Base-by-base conservation (phyloP, 2,888 invertebrate genomes). In the Phanerotoma sp. region DNA sequence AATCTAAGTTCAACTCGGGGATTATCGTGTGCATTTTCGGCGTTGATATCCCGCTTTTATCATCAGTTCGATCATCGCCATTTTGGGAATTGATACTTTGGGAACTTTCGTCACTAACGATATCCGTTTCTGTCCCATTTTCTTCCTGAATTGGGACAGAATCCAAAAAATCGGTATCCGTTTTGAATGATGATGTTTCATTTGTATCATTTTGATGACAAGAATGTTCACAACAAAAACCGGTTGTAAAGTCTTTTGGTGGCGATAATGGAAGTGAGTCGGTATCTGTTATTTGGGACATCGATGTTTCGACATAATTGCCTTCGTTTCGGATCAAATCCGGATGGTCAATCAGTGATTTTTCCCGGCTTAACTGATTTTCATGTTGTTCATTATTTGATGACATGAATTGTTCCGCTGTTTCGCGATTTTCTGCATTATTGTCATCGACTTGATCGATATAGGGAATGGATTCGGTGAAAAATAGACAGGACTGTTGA, bases 1-100 rank as follows among this genome's bases (percentile, higher is more conserved):
- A 60, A 61, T 79, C 78, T 3, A 78, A 64, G 62, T 75, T 75
- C 11, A 79, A 50, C 45, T 75, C 74, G 0, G 74, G 72, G 67
- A 74, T 70, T 11, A 63, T 63, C 1, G 65, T 55, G 11, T 68
- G 62, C 30, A 60, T 53, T 25, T 65, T 68, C 5, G 58, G 62
- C 1, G 62, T 60, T 1, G 57, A 48, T 4, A 60, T 25, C 9
- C 55, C 57, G 15, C 35, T 48, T 5, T 35, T n/a, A 22, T 42
- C 56, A 41, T 5, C 57, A 18, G 33, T 48, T 5, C 13, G 13
- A 22, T 42, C 56, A 41, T 5, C 13, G 2, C 6, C 13, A 32
- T 33, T 11, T 54, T 11, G 5, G n/a, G n/a, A n/a, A n/a, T n/a
- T n/a, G n/a, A 10, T 20, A 13, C 21, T 52, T 25, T 62, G 60